Evolutionary conservation across 2,797 vertebrate genomes (phyloP), one percentile per base, ranked within the genome.

Genomic region (Fringilla coelebs): DNA sequence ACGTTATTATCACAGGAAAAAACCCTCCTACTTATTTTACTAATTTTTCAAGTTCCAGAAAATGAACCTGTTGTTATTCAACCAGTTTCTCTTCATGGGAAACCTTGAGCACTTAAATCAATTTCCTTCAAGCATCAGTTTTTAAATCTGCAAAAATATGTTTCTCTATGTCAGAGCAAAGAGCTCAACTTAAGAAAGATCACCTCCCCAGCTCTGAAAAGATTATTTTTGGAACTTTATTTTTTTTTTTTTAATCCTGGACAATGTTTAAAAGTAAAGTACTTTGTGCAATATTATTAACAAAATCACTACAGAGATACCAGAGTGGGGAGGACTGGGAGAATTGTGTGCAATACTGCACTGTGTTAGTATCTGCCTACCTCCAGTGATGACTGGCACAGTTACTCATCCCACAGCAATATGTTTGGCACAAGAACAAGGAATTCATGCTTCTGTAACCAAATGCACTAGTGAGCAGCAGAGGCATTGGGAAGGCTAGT

Each of bases 361-460:
- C 66, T 51, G n/a, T 1, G 3, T 63, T 63, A 29, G 41, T 6
- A 3, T 74, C 73, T 91, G 46, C 60, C 43, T 49, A 10, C 49
- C 48, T 71, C 46, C 48, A 26, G 32, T 73, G 90, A 91, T 7
- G 9, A 58, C 88, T 90, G 48, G 77, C 72, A 73, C 51, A 78
- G 91, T 84, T 76, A 66, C 67, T 90, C 71, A 91, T 72, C 83
- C 52, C 8, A 2, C 40, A 88, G 79, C 68, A 78, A 21, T 29
- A 75, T 7, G 29, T 73, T 91, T 96, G 90, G 92, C 93, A 88
- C 5, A 32, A 90, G 52, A 12, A 3, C 11, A 38, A 68, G 76
- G 77, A 86, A 58, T 83, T 94, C n/a, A 36, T 0, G 7, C 83
- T 70, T 70, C 86, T 85, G 78, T 91, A 94, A 88, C 83, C 51